A percentile compares a stretch with the other conserved stretches of the same genome.
These are phyloP conservation scores for Drosophila lacicola DNA, from an alignment of 2,888 invertebrate species.

Conservation along the genomic window DNA sequence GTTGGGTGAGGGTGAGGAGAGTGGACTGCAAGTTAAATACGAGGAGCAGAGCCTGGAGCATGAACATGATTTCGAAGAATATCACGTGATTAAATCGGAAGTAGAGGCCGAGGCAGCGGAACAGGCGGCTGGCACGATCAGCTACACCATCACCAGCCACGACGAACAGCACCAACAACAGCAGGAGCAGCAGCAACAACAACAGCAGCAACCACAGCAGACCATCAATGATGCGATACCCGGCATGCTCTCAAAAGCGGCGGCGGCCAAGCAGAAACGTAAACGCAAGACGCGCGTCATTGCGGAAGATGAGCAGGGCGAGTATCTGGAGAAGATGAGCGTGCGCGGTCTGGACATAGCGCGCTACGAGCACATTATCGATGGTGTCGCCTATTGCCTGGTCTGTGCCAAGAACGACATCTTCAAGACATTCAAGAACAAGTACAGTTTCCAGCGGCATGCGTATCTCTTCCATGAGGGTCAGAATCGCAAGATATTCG, in stretches of 20 bases:
- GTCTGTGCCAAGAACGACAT: conserved; percentile 84
- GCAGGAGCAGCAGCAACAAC: conserved; percentile 29
- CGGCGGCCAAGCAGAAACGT: conserved; percentile 81
- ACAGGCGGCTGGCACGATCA: conserved; percentile 57
- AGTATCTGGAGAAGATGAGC: conserved; percentile 84
- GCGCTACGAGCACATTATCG: conserved; percentile 83
- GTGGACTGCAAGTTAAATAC: conserved; percentile 67
- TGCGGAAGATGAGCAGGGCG: conserved; percentile 83
- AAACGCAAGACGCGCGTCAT: conserved; percentile 83
- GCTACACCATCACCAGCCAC: conserved; percentile 66
- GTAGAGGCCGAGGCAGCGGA: conserved; percentile 63
- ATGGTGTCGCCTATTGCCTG: conserved; percentile 83
- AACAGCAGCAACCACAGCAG: conserved; percentile 36
- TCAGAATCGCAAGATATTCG: conserved; percentile 83
- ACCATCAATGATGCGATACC: conserved; percentile 54
- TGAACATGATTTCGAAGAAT: conserved; percentile 69
- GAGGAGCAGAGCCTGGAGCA: conserved; percentile 72
- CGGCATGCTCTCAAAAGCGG: conserved; percentile 54
- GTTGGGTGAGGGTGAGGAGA: conserved; percentile 67
- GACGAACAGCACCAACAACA: conserved; percentile 43
- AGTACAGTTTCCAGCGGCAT: conserved; percentile 84
- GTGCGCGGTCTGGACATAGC: conserved; percentile 84
- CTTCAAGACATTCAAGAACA: conserved; percentile 84
- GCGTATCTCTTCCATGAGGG: conserved; percentile 84
- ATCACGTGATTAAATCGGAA: conserved; percentile 68